Conservation (phyloP, 2,113 vertebrate genomes). For the Albula goreensis region DNA sequence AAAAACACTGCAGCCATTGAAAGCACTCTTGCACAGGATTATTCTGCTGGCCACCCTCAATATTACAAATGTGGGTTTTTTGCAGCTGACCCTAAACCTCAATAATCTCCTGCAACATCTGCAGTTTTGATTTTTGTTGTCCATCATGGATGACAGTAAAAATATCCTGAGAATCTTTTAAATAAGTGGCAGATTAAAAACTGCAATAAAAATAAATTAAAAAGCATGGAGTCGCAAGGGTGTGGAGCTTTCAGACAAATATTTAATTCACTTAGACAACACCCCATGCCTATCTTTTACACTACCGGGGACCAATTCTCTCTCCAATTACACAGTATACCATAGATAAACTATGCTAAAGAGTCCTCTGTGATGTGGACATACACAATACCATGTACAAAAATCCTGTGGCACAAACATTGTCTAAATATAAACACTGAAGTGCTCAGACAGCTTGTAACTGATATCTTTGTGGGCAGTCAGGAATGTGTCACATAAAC, state of each 20-base stretch:
- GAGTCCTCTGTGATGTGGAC: background rate
- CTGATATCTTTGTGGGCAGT: background rate
- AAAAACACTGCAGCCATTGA: constrained; percentile 49
- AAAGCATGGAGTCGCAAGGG: background rate
- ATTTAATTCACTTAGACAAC: background rate
- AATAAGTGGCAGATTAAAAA: background rate
- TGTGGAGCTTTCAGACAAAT: background rate
- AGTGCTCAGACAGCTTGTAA: background rate
- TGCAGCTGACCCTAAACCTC: constrained; percentile 19
- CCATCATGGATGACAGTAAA: background rate
- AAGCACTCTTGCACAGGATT: constrained; percentile 54
- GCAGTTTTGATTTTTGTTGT: background rate
- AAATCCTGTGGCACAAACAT: background rate
- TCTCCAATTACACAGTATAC: background rate
- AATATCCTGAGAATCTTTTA: background rate
- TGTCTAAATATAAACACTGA: background rate
- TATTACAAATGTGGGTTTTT: constrained; percentile 56
- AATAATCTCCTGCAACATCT: constrained; percentile 12
- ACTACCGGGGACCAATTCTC: background rate
- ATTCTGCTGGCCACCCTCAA: constrained; percentile 52
- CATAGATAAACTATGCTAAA: background rate
- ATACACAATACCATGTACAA: background rate
- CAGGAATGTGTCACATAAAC: background rate
- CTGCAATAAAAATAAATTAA: background rate
- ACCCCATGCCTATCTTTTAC: background rate